Evolutionary conservation across 2,797 vertebrate species (phyloP), one percentile per base, ranked within the genome.

Genomic region (Sebastes vulpes): DNA sequence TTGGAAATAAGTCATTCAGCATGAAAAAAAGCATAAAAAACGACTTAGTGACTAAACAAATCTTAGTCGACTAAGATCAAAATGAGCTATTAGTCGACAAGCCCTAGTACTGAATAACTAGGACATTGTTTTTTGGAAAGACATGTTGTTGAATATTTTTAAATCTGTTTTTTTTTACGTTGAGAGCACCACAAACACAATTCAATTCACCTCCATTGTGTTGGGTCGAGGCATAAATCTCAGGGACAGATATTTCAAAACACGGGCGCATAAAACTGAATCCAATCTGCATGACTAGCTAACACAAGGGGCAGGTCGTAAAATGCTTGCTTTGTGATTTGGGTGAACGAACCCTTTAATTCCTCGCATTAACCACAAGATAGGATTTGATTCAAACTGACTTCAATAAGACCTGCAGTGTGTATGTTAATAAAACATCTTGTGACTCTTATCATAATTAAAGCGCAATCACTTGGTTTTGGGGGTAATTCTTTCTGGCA

Each of bases 401-500:
- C 83, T 87, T 74, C 71, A 81, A 50, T 86, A 72, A 57, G 75
- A 87, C 82, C 83, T 86, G 81, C 86, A 81, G 75, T 86, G 74
- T 79, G 35, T 53, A 71, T 84, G 78, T 93, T 84, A 95, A 94
- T 94, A 93, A 92, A 93, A 94, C 74, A 95, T 93, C 38, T 76
- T 76, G 75, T 86, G 86, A 87, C 92, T 86, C 71, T 89, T 92
- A 88, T 85, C 78, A 86, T 90, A 87, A 92, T 93, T 88, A 91
- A 85, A 91, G 80, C 71, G 89, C 77, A 89, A 87, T 92, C 84
- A 73, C 69, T 76, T 77, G 38, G 88, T 88, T 90, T 78, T 35
- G 46, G 83, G 83, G 90, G 69, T 93, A 91, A 94, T 90, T 85
- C 93, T 88, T 91, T 84, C 75, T 93, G 95, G 91, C 94, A 94